Evolutionary conservation across 2,797 vertebrate species (phyloP).

Genomic region (Aselliscus stoliczkanus): DNA sequence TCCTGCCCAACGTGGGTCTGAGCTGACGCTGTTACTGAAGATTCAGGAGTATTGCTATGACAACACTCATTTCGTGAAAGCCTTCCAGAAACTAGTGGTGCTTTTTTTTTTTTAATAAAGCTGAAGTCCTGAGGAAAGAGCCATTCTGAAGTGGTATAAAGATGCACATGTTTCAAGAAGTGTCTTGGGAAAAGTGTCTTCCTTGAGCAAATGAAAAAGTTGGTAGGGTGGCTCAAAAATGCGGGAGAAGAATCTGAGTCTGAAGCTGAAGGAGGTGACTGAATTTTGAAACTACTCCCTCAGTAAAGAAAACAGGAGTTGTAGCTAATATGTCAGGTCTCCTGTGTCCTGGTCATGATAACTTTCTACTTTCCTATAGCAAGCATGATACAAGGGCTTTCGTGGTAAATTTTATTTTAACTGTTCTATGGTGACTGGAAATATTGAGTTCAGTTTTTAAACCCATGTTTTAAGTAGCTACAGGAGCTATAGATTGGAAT

Average conservation of each 20-base stretch:
- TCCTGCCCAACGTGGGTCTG: slow-evolving; percentile 94
- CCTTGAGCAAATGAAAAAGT: slow-evolving; percentile 98
- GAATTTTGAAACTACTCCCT: slow-evolving; percentile 82
- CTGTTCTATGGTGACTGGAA: slow-evolving; percentile 85
- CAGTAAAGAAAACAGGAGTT: slow-evolving; percentile 89
- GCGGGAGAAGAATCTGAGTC: slow-evolving; percentile 99
- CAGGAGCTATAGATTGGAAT: slow-evolving; percentile 82
- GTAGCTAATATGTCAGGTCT: slow-evolving; percentile 88
- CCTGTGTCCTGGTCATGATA: slow-evolving; percentile 85
- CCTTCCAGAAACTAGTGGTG: slow-evolving; percentile 99
- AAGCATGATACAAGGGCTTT: slow-evolving; percentile 88
- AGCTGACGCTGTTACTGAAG: slow-evolving; percentile 95
- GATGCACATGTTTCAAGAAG: slow-evolving; percentile 90
- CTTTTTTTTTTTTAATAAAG: slow-evolving; percentile 98
- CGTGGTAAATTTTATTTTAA: slow-evolving; percentile 84
- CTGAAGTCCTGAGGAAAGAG: slow-evolving; percentile 96
- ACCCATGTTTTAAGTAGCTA: slow-evolving; percentile 83
- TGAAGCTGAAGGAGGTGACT: slow-evolving; percentile 96
- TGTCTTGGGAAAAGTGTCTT: slow-evolving; percentile 91
- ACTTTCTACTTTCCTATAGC: slow-evolving; percentile 92
- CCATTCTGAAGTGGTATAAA: slow-evolving; percentile 97
- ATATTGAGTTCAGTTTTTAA: slow-evolving; percentile 82
- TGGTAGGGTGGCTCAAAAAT: slow-evolving; percentile 98
- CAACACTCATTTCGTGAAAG: slow-evolving; percentile 99
- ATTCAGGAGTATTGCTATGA: slow-evolving; percentile 99